phyloP scores from a whole-genome alignment of 2,113 vertebrate genomes.

The Chloropsis cyanopogon region DNA sequence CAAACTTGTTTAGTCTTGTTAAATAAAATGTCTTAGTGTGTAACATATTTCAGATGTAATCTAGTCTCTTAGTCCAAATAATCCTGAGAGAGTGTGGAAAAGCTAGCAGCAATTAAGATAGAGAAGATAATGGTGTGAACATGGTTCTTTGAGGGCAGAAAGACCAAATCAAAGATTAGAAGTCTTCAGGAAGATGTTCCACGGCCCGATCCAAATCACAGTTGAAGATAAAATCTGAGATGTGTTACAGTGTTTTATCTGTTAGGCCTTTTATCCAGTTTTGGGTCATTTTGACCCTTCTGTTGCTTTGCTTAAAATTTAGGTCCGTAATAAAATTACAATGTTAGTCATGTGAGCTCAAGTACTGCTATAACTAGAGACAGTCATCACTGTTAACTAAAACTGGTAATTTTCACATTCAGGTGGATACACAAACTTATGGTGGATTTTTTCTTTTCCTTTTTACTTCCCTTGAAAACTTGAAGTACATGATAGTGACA shows the following conservation, averaged over 20 bases:
- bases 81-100: constrained; percentile 54
- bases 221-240: background rate
- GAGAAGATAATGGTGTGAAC: constrained; percentile 49
- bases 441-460: background rate
- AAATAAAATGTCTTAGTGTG: constrained; percentile 39
- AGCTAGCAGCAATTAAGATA: constrained; percentile 62
- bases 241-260: background rate
- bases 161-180: constrained; percentile 30
- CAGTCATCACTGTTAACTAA: background rate
- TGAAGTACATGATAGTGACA: background rate
- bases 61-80: constrained; percentile 54
- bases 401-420: background rate
- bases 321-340: background rate
- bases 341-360: background rate
- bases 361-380: background rate
- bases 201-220: background rate
- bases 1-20: constrained; percentile 59
- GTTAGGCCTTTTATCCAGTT: background rate
- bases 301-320: background rate
- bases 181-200: constrained; percentile 28
- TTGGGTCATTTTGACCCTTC: background rate
- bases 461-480: background rate
- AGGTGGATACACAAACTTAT: background rate
- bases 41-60: constrained; percentile 58
- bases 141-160: constrained; percentile 54